Percentiles rank a stretch among this genome's conserved stretches.
phyloP scores from a whole-genome alignment of 53 echinoderm and acorn worm species.

The Zoroaster sp. region DNA sequence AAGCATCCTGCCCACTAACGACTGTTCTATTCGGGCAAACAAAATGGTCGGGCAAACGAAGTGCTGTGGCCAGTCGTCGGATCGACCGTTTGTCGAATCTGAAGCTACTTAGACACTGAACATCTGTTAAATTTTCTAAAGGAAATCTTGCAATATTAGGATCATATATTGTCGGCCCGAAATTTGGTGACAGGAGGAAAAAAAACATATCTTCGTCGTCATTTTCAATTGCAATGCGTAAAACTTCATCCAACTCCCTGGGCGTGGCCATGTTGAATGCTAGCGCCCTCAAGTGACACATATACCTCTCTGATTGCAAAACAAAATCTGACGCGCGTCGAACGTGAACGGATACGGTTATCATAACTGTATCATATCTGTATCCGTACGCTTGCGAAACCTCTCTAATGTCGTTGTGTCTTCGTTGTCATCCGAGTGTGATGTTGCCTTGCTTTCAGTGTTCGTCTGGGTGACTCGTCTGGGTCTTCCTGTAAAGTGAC shows the following conservation, averaged over 20 bases:
- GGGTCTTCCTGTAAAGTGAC: too few relatives aligned
- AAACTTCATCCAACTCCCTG: neutral
- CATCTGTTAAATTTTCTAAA: neutral
- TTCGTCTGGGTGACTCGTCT: too few relatives aligned
- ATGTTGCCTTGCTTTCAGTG: too few relatives aligned
- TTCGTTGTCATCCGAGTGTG: too few relatives aligned
- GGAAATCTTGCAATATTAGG: neutral
- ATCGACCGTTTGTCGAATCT: slow-evolving; percentile 27
- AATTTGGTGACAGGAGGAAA: neutral
- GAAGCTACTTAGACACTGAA: slow-evolving; percentile 41
- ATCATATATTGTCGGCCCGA: slow-evolving; percentile 15
- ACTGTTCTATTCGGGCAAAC: slow-evolving; percentile 42
- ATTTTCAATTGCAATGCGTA: slow-evolving; percentile 9
- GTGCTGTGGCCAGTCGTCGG: neutral
- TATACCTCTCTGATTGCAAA: neutral
- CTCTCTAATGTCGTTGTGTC: neutral
- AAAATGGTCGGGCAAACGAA: slow-evolving; percentile 26
- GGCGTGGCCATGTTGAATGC: slow-evolving; percentile 19
- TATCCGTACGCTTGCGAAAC: slow-evolving; percentile 9
- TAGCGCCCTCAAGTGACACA: neutral
- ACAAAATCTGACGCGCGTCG: neutral
- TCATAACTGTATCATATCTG: slow-evolving; percentile 23
- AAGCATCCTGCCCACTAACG: slow-evolving; percentile 28
- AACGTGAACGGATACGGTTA: slow-evolving; percentile 10
- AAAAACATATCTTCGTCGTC: slow-evolving; percentile 18